Percentiles rank a stretch among this genome's conserved stretches.
Evolutionary conservation across 2,797 vertebrate species (phyloP).

Genomic region (Hapalemur alaotrensis): DNA sequence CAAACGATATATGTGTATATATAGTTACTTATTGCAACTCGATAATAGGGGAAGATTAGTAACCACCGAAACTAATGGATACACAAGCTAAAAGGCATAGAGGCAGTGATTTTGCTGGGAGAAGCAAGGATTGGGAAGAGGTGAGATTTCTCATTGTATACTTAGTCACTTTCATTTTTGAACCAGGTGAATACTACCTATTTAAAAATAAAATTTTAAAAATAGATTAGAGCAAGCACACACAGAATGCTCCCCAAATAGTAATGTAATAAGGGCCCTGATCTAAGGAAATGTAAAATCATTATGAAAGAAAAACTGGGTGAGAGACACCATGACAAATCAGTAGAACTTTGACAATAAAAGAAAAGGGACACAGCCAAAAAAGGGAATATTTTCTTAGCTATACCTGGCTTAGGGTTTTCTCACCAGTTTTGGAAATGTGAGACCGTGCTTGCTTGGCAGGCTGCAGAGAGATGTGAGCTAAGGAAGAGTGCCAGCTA

Average conservation of each 20-base stretch:
- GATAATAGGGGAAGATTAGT: not conserved
- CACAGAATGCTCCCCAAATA: not conserved
- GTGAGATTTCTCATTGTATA: not conserved
- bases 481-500: not conserved
- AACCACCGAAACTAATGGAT: not conserved
- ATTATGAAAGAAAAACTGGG: not conserved
- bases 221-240: not conserved
- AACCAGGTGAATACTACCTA: conserved; percentile 2
- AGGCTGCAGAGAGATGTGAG: not conserved
- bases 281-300: not conserved
- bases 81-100: not conserved
- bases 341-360: not conserved
- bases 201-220: conserved; percentile 24
- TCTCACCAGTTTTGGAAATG: not conserved
- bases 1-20: not conserved
- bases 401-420: not conserved
- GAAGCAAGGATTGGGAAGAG: not conserved
- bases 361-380: not conserved
- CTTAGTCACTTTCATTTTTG: not conserved
- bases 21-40: not conserved
- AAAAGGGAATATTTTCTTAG: not conserved
- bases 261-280: not conserved
- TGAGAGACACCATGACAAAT: not conserved
- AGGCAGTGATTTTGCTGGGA: not conserved
- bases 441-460: not conserved